Base-by-base conservation (phyloP, 2,797 vertebrate genomes). In the Microchirus variegatus region DNA sequence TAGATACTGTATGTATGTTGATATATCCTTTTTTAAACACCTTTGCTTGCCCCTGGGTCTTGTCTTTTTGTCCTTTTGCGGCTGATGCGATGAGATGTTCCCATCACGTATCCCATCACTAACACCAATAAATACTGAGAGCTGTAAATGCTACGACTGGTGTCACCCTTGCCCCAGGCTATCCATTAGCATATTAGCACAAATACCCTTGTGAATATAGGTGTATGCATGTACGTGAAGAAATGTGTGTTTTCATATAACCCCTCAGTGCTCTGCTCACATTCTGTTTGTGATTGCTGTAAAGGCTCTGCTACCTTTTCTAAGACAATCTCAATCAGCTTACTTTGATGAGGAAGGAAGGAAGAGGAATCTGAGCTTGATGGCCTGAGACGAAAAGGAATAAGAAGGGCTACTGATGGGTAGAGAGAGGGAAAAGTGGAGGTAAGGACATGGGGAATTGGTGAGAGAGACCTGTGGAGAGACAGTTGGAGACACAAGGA, bases 121-220 rank as follows among this genome's bases (percentile, higher is more conserved):
- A 61, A 77, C 51, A 31, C 59, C 72, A 75, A 77, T 85, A 83
- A 78, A 82, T 80, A 82, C 42, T 48, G 45, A 53, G 63, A 73
- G 72, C 62, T 44, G 52, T 57, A 65, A 78, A 82, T 51, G 52
- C 13, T 8, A 16, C 8, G 2, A 18, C 37, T 3, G 19, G 37
- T 69, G 22, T 78, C 70, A 71, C 54, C 63, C 37, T 57, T 62
- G 54, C 72, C 81, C 68, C 52, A 8, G 64, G 74, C 58, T 18
- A 63, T 18, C 60, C 55, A 82, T 78, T 59, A 77, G 58, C 70
- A 75, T 71, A 81, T 85, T 77, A 66, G 58, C 60, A 44, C 50
- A 58, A 75, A 36, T 63, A 37, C 40, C 37, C 55, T 37, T 52
- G 44, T 18, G 5, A 43, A 4, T 59, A n/a, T 55, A 17, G 16